These are phyloP conservation scores for Plecotus auritus DNA, from an alignment of 2,113 vertebrate genomes.

Conservation along the genomic window DNA sequence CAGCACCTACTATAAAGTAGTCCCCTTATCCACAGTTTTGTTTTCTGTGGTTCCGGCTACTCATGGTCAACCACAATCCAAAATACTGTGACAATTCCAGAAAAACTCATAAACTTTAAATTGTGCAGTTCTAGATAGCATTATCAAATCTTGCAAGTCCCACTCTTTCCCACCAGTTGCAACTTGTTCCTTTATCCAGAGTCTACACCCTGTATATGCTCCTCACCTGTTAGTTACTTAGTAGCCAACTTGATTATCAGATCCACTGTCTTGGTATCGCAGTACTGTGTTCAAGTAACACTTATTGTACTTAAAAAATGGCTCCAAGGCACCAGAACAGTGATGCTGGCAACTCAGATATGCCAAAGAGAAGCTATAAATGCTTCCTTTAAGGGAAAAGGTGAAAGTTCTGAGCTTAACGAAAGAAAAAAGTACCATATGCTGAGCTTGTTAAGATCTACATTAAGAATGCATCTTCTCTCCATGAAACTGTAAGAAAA, in stretches of 20 bases:
- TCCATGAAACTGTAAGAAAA: background rate
- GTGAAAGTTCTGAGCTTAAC: background rate
- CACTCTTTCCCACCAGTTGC: background rate
- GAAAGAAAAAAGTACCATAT: background rate
- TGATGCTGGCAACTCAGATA: background rate
- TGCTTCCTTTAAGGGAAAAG: background rate
- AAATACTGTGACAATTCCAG: background rate
- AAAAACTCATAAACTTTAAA: background rate
- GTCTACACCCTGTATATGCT: too few species aligned
- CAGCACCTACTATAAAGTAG: background rate
- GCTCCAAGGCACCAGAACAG: background rate
- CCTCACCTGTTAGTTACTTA: background rate
- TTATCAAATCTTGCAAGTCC: background rate
- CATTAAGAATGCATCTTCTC: background rate
- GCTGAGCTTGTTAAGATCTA: background rate
- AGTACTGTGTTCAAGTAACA: background rate
- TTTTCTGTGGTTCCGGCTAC: background rate
- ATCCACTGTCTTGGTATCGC: background rate
- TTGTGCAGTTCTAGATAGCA: background rate
- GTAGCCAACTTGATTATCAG: background rate
- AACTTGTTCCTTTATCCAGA: background rate
- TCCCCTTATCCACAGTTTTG: background rate
- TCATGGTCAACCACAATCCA: background rate
- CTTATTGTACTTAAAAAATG: background rate
- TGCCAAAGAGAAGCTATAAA: background rate